Evolutionary conservation across 2,888 invertebrate genomes (phyloP).

Genomic region (Tuta absoluta): DNA sequence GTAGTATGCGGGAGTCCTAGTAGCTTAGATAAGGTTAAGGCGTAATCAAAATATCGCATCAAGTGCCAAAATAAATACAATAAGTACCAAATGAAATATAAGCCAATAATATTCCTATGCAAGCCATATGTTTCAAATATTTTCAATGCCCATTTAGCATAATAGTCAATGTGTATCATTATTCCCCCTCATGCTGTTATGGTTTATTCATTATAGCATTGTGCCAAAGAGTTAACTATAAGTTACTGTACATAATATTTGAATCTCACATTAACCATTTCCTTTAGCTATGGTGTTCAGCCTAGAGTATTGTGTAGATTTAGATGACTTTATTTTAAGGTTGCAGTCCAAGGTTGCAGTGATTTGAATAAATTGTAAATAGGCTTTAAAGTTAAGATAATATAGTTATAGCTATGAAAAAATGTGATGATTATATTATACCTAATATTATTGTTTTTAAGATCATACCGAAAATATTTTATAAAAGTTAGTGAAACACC

Average conservation of each 20-base stretch:
- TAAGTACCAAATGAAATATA: conserved; percentile 6
- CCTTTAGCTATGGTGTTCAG: not conserved
- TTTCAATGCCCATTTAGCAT: not conserved
- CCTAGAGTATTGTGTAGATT: not conserved
- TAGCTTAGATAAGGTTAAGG: conserved; percentile 54
- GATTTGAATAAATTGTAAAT: not conserved
- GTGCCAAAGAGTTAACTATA: conserved; percentile 27
- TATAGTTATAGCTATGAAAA: not conserved
- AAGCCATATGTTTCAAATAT: not conserved
- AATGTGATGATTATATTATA: not conserved
- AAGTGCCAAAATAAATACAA: not conserved
- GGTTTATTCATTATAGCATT: conserved; percentile 3
- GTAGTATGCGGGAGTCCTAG: conserved; percentile 74
- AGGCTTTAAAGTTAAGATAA: not conserved
- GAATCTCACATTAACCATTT: not conserved
- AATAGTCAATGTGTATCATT: not conserved
- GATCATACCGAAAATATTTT: not conserved
- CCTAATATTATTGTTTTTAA: not conserved
- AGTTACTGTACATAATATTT: not conserved
- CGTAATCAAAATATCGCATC: conserved; percentile 28
- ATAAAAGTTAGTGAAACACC: conserved; percentile 17
- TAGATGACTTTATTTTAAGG: not conserved
- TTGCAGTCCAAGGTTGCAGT: not conserved
- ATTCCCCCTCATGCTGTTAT: not conserved
- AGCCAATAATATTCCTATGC: conserved; percentile 2